Conservation (phyloP, 2,113 vertebrate genomes). For the Murina feae region DNA sequence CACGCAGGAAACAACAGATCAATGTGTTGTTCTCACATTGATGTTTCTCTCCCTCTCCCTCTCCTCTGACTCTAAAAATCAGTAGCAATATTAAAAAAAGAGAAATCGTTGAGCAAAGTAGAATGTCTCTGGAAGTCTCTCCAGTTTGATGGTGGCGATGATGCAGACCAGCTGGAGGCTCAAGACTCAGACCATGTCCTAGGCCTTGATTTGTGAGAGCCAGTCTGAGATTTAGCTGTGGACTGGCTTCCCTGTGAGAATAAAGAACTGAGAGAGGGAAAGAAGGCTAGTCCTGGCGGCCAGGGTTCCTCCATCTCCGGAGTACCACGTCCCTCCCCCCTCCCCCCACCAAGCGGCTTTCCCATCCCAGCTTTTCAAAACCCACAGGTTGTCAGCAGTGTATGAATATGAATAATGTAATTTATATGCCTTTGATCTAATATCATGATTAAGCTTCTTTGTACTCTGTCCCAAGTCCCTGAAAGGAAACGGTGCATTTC, state of each 20-base stretch:
- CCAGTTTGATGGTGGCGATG: neutral
- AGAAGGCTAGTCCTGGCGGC: neutral
- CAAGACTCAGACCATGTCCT: neutral
- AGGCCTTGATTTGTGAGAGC: neutral
- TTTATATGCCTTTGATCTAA: slow-evolving; percentile 74
- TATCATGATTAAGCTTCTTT: slow-evolving; percentile 70
- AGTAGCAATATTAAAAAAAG: neutral
- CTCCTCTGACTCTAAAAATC: no score
- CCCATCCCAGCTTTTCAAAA: slow-evolving; percentile 32
- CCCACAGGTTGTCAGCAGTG: slow-evolving; percentile 41
- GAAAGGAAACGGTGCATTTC: slow-evolving; percentile 76
- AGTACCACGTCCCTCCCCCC: neutral
- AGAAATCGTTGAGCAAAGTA: neutral
- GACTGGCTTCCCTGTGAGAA: neutral
- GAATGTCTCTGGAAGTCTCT: neutral
- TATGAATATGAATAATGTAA: slow-evolving; percentile 63
- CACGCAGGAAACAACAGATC: no score
- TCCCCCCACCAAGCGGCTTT: neutral
- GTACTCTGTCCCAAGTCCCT: slow-evolving; percentile 64
- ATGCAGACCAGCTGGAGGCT: neutral
- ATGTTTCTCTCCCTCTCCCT: no score
- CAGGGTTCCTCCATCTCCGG: neutral
- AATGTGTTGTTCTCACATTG: no score
- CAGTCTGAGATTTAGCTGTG: neutral
- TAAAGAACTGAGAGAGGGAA: neutral